Evolutionary conservation across 2,888 invertebrate genomes (phyloP), one percentile per base, ranked within the genome.

Genomic region (Pandemis corylana): DNA sequence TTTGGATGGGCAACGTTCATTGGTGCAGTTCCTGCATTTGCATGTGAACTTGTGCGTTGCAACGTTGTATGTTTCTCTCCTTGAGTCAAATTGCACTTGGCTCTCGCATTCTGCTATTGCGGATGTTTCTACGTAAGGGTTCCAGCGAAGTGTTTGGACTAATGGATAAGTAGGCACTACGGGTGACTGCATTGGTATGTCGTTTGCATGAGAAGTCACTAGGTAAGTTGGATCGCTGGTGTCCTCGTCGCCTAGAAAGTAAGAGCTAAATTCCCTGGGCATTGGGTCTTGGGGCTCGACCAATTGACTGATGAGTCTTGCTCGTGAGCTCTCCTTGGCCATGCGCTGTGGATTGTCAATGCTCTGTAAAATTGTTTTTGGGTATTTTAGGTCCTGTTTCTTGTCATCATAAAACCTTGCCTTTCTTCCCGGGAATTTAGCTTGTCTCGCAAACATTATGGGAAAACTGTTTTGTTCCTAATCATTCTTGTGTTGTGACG

Each of bases 181-280:
- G 7, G 78, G 77, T 44, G 74, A 67, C 46, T 64, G 70, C 44
- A 72, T 73, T 62, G 69, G 72, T 62, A 72, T 74, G 6, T 77
- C 71, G 13, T 68, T 67, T 42, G 80, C 77, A 62, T 87, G 86
- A 0, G 88, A 86, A 83, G n/a, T 83, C 81, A 13, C 42, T 67
- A 66, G 77, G 73, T 70, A 72, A 71, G n/a, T 76, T 77, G 3
- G 82, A 72, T 12, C 67, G 15, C 41, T 51, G 5, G 36, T 62
- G 13, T 20, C 51, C 7, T 41, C 20, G 46, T 63, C 7, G 12
- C 81, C 83, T 28, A 79, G 78, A 76, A 80, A 86, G 76, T 81
- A 84, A 5, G 87, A 84, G 12, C 84, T 67, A 65, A 86, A 88
- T 74, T 89, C 89, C 67, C 80, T 81, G 6, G 78, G 51, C 2